Conservation (phyloP, 2,888 invertebrate species). For the Orthonevra nobilis region DNA sequence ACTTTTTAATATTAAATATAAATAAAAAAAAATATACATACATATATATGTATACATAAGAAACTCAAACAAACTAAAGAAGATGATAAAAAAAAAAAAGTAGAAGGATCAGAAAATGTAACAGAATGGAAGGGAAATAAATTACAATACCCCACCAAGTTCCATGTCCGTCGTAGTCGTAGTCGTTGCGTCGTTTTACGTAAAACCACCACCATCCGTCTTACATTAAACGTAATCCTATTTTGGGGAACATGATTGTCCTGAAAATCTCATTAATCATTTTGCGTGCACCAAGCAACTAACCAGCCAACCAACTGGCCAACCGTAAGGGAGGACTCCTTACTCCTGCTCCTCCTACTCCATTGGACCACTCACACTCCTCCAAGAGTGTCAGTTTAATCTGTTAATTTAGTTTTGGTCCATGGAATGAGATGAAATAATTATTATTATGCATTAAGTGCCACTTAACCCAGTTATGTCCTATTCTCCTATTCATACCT, state of each 20-base stretch:
- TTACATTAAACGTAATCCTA: slow-evolving; percentile 70
- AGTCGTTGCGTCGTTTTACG: neutral
- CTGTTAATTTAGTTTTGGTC: slow-evolving; percentile 68
- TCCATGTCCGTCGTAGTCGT: neutral
- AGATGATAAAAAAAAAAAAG: neutral
- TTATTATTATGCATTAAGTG: slow-evolving; percentile 36
- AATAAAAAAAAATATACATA: slow-evolving; percentile 7
- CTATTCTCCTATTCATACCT: too few species aligned
- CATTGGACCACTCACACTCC: neutral
- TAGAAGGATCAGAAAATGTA: slow-evolving; percentile 40
- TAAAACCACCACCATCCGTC: slow-evolving; percentile 54
- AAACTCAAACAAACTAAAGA: slow-evolving; percentile 30
- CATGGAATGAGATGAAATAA: slow-evolving; percentile 37
- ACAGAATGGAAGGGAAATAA: slow-evolving; percentile 55
- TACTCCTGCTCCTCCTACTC: neutral
- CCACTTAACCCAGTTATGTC: slow-evolving; percentile 64
- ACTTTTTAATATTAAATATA: slow-evolving; percentile 60
- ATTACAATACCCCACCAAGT: slow-evolving; percentile 43
- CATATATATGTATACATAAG: neutral
- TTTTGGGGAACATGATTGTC: slow-evolving; percentile 70
- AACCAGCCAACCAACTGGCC: too few species aligned
- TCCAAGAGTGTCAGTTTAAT: slow-evolving; percentile 64
- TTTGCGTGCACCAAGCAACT: slow-evolving; percentile 64
- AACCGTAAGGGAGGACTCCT: slow-evolving; percentile 41
- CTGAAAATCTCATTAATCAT: slow-evolving; percentile 70